These are phyloP conservation scores for Melanchra persicariae DNA, from an alignment of 2,888 invertebrate genomes.

Conservation along the genomic window DNA sequence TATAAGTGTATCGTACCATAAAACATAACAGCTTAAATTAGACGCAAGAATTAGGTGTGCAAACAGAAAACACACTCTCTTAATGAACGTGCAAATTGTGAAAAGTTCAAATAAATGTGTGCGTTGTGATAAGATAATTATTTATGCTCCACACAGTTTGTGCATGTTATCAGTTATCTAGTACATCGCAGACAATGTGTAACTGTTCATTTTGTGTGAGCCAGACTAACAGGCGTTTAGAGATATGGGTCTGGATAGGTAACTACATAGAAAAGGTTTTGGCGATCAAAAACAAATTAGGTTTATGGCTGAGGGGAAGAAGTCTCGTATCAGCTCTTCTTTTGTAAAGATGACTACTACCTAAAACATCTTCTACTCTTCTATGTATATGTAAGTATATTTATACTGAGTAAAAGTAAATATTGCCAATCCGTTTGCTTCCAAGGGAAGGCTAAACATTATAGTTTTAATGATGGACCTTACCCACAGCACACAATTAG, in stretches of 20 bases:
- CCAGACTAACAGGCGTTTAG: neutral
- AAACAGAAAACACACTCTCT: constrained; percentile 4
- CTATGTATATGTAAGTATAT: too few relatives aligned
- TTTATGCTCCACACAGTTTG: constrained; percentile 13
- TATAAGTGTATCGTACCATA: neutral
- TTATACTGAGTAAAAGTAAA: too few relatives aligned
- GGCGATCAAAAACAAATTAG: constrained; percentile 30
- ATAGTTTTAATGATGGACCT: neutral
- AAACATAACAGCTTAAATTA: constrained; percentile 26
- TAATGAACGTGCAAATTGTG: constrained; percentile 21
- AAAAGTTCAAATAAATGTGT: constrained; percentile 32
- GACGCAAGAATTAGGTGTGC: constrained; percentile 21
- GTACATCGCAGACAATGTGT: constrained; percentile 1
- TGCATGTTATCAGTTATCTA: constrained; percentile 35
- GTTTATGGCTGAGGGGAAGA: neutral
- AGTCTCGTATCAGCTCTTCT: neutral
- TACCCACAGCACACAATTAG: too few relatives aligned
- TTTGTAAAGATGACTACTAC: neutral
- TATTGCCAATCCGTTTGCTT: neutral
- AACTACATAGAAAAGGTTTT: neutral
- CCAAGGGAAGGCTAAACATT: too few relatives aligned
- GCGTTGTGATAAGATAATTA: constrained; percentile 39
- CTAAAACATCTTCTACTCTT: neutral
- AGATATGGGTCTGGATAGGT: constrained; percentile 3
- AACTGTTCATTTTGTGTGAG: constrained; percentile 10